phyloP scores from a whole-genome alignment of 2,113 vertebrate genomes.

The Chloropsis cyanopogon region DNA sequence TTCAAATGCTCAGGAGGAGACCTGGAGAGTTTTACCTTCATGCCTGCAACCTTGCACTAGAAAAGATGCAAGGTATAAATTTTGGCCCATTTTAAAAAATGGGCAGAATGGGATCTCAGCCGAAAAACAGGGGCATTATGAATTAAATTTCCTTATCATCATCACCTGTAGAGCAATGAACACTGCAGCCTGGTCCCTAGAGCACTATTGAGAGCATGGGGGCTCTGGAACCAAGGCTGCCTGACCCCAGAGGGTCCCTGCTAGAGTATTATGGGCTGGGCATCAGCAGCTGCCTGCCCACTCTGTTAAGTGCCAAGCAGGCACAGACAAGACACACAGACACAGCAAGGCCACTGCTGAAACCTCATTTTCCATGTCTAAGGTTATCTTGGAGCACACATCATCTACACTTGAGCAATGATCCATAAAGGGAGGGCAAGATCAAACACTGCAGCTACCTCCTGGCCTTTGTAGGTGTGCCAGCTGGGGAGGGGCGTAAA shows the following conservation, averaged over 20 bases:
- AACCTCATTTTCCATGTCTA: not conserved
- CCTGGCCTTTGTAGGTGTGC: not conserved
- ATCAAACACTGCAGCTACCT: not conserved
- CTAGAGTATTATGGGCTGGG: not conserved
- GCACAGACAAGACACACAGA: not conserved
- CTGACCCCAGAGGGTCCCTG: not conserved
- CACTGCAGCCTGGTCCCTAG: not conserved
- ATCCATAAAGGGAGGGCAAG: not conserved
- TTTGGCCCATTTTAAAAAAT: not conserved
- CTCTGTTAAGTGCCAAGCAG: not conserved
- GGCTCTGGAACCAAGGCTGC: not conserved
- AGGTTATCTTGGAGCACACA: not conserved
- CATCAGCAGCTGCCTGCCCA: not conserved
- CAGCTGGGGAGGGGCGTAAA: not conserved
- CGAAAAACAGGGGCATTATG: not conserved
- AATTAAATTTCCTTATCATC: not conserved
- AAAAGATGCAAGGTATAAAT: not conserved
- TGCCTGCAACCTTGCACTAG: not conserved
- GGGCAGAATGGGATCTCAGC: not conserved
- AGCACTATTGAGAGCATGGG: rapidly evolving
- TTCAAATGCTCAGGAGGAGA: not conserved
- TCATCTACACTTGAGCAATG: not conserved
- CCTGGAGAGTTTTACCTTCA: not conserved
- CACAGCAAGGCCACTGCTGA: not conserved
- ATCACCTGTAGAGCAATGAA: not conserved